A percentile compares a stretch with the other conserved stretches of the same genome.
phyloP scores from a whole-genome alignment of 2,113 vertebrate genomes.

The zebrafish (Danio rerio) region GRCz12tu NC_133176.1:27217001-27217500 shows the following conservation, averaged over 20 bases:
- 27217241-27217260: neutral
- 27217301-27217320: conserved; percentile 62
- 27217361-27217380: conserved; percentile 77
- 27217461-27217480: conserved; percentile 2
- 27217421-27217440: conserved; percentile 86
- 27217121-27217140: neutral
- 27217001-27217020: no score
- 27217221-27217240: neutral
- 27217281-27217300: neutral
- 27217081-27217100: no score
- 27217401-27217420: conserved; percentile 83
- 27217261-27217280: neutral
- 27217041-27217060: neutral
- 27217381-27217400: conserved; percentile 82
- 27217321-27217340: conserved; percentile 83
- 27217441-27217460: conserved; percentile 86
- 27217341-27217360: conserved; percentile 85
- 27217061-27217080: neutral
- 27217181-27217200: no score
- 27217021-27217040: no score
- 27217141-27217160: no score
- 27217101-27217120: neutral
- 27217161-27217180: no score
- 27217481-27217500: neutral
- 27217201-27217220: neutral